Evolutionary conservation across 1,140 invertebrate species (phyloP), one percentile per base, ranked within the genome.

Genomic region (Drosophila pectinifera): DNA sequence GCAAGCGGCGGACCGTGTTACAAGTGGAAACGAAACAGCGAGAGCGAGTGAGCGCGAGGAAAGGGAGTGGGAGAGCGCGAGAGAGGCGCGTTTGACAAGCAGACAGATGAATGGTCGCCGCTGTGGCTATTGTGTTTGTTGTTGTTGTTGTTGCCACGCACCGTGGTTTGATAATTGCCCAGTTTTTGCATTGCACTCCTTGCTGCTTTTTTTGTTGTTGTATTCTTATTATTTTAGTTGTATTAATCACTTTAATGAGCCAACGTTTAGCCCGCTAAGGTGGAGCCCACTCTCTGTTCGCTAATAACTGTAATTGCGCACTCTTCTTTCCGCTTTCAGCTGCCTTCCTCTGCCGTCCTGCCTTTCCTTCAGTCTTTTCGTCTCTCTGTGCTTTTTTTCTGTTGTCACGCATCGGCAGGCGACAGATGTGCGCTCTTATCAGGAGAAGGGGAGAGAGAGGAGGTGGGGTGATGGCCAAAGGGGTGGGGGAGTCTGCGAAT

Each of bases 281-380:
- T 83, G 69, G 46, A 45, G 43, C 38, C 41, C 62, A 83, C 65
- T 74, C 54, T 68, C 57, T n/a, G 61, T 48, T 42, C 64, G 57
- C 85, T 86, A 78, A 88, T 79, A 88, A 88, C 83, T 54, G 83
- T 88, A 88, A 88, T 82, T 86, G 82, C 83, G 79, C 70, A 77
- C 56, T 76, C 49, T 68, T 59, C 75, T 51, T 68, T 63, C 31
- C 31, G 59, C 48, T 56, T 61, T 72, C 57, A 67, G 42, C 28
- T 39, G 57, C 34, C n/a, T 34, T 31, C 18, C 20, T 16, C 28
- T 22, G 24, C 61, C n/a, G 14, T n/a, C 20, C 18, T 41, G 54
- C 54, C 26, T 42, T 53, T 43, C 34, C 28, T 59, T 51, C 26
- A 8, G 62, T 53, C 49, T 36, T 22, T 63, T 63, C 26, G 53